Conservation (phyloP, 2,888 invertebrate genomes). For the Hemistola chrysoprasaria region DNA sequence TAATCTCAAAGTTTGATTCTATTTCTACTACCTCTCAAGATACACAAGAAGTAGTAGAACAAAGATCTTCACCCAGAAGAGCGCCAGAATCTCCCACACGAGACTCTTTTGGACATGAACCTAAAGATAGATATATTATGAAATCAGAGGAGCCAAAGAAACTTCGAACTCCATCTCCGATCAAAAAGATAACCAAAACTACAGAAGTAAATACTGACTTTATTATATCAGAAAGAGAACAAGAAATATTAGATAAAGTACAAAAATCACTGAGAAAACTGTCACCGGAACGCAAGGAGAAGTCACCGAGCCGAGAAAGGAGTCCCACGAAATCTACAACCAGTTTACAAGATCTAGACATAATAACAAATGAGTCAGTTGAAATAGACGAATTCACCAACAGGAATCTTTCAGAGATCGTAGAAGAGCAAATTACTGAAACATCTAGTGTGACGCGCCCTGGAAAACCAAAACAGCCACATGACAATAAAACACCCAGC, state of each 20-base stretch:
- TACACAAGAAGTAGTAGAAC: conserved; percentile 20
- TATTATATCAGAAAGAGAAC: conserved; percentile 60
- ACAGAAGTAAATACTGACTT: conserved; percentile 47
- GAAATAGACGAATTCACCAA: conserved; percentile 23
- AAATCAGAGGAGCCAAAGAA: conserved; percentile 35
- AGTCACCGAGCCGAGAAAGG: conserved; percentile 51
- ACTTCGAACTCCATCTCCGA: conserved; percentile 42
- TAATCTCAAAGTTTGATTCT: conserved; percentile 28
- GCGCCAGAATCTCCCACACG: conserved; percentile 23
- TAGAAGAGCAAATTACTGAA: conserved; percentile 27
- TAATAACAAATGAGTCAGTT: conserved; percentile 29
- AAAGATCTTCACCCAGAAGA: conserved; percentile 17
- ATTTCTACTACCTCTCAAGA: conserved; percentile 23
- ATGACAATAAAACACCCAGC: conserved; percentile 41
- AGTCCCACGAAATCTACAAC: conserved; percentile 53
- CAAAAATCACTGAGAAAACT: conserved; percentile 64
- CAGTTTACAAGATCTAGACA: conserved; percentile 52
- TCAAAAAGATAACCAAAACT: conserved; percentile 36
- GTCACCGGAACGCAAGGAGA: conserved; percentile 61
- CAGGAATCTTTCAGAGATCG: conserved; percentile 29
- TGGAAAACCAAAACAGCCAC: conserved; percentile 35
- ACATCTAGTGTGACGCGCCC: conserved; percentile 26
- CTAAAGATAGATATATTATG: conserved; percentile 16
- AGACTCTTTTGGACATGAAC: conserved; percentile 18
- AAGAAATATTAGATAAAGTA: conserved; percentile 63